Evolutionary conservation across 2,797 vertebrate genomes (phyloP).

Genomic region (Lithobates pipiens): DNA sequence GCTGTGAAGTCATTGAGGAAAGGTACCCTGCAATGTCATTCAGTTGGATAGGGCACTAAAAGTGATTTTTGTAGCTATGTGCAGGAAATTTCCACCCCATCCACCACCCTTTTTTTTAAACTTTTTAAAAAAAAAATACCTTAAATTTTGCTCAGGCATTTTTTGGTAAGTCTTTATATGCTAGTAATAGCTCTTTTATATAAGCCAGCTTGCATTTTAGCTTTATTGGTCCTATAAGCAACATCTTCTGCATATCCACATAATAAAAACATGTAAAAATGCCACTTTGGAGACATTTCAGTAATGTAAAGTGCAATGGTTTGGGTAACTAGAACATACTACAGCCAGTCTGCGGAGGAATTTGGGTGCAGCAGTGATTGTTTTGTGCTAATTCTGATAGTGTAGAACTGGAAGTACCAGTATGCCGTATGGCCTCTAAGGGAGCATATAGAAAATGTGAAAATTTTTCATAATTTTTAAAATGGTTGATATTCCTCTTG

Average conservation of each 20-base stretch:
- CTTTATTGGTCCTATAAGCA: conserved; percentile 1
- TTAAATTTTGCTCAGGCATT: no score
- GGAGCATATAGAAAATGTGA: not conserved
- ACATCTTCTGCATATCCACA: not conserved
- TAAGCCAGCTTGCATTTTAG: not conserved
- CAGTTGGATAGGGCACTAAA: not conserved
- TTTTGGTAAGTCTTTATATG: not conserved
- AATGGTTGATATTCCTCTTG: not conserved
- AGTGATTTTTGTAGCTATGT: no score
- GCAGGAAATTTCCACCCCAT: no score
- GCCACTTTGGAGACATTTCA: not conserved
- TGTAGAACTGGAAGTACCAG: not conserved
- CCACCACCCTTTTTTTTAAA: not conserved
- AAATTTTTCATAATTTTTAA: not conserved
- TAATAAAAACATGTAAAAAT: not conserved
- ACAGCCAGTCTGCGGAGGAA: not conserved
- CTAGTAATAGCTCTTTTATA: not conserved
- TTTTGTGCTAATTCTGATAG: not conserved
- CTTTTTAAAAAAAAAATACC: not conserved
- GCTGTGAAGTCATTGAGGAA: not conserved
- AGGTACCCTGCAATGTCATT: not conserved
- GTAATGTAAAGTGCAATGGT: not conserved
- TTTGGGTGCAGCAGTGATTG: not conserved
- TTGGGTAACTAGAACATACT: not conserved
- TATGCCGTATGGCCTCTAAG: not conserved